These are phyloP conservation scores for Oriolus oriolus DNA, from an alignment of 2,113 vertebrate species.

Conservation along the genomic window DNA sequence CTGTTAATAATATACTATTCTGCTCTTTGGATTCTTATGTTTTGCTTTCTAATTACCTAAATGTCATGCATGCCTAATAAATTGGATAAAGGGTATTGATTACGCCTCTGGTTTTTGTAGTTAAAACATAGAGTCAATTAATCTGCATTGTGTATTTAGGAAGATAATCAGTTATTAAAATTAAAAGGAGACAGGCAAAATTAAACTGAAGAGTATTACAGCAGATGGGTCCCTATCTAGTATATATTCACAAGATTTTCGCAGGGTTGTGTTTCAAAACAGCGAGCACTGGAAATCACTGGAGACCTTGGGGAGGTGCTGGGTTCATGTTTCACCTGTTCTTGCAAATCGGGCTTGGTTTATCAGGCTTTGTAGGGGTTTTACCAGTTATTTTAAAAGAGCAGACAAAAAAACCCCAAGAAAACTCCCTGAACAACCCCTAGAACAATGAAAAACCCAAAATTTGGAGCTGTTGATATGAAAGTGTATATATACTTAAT, in stretches of 20 bases:
- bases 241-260: neutral
- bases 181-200: neutral
- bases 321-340: neutral
- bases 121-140: conserved; percentile 16
- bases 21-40: neutral
- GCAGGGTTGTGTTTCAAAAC: neutral
- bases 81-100: conserved; percentile 55
- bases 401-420: rapidly evolving
- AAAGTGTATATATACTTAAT: neutral
- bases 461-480: rapidly evolving
- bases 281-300: neutral
- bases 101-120: neutral
- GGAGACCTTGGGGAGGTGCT: neutral
- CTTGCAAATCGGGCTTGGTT: neutral
- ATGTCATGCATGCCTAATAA: conserved; percentile 53
- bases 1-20: neutral
- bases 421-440: too few species aligned
- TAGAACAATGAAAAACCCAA: neutral
- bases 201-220: neutral
- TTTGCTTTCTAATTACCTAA: conserved; percentile 48
- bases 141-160: conserved; percentile 27
- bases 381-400: neutral
- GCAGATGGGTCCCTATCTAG: neutral
- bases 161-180: conserved; percentile 25
- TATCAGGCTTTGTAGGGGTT: neutral